phyloP scores from a whole-genome alignment of 2,113 vertebrate genomes.

The Malaclemys terrapin region DNA sequence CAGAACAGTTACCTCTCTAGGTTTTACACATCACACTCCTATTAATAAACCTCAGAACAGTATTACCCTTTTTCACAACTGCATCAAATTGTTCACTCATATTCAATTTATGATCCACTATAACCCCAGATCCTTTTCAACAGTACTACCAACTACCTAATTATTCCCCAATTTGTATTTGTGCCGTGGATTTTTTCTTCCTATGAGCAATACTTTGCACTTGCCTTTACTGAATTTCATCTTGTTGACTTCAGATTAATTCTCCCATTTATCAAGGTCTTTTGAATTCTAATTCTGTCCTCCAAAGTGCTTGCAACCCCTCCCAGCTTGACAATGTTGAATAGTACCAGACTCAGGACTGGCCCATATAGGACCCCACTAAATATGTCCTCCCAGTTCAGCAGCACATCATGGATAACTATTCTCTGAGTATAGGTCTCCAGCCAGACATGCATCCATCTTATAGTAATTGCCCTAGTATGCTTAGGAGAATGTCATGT shows the following conservation, averaged over 20 bases:
- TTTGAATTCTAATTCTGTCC: background rate
- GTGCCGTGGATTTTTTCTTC: background rate
- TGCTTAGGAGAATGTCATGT: background rate
- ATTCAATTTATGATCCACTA: background rate
- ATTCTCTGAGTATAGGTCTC: background rate
- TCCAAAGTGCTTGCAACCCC: background rate
- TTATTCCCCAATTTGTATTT: background rate
- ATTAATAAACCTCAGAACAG: background rate
- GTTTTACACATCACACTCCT: background rate
- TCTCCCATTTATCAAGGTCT: background rate
- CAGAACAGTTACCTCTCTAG: background rate
- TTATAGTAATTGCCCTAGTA: background rate
- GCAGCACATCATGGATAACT: background rate
- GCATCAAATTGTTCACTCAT: too few species aligned
- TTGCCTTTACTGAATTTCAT: background rate
- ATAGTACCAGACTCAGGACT: background rate
- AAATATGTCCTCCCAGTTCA: background rate
- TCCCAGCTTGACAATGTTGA: background rate
- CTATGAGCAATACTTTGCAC: background rate
- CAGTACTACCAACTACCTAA: background rate
- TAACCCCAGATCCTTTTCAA: background rate
- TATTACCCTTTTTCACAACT: too few species aligned
- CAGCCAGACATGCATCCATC: background rate
- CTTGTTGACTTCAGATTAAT: background rate
- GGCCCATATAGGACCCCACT: background rate